Base-by-base conservation (phyloP, 37 sponge, comb jelly and placozoan genomes). In the Halisarca cf. caerulea region DNA sequence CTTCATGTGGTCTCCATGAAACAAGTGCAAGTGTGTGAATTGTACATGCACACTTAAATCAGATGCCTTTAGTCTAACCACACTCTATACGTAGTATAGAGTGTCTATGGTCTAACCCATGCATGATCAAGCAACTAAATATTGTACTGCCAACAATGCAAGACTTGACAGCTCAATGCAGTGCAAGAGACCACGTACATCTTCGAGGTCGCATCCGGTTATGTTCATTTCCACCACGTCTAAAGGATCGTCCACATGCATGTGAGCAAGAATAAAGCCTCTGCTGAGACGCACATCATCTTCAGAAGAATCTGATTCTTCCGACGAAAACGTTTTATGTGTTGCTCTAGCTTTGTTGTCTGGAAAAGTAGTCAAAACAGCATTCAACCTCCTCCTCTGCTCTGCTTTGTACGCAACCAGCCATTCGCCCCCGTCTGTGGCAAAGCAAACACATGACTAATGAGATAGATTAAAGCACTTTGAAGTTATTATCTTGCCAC, bases 351-450 rank as follows among this genome's bases (percentile, higher is more conserved):
- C 40, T 5, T 54, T 24, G 33, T 15, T 5, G 2, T 15, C 58
- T 25, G 37, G 39, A 37, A 69, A 30, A 51, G 87, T 1, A 2
- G 73, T 24, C n/a, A 86, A 6, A 17, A 82, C 80, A 20, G 89
- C 86, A n/a, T 57, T 85, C 20, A 94, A 69, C 3, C 62, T 71
- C 15, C 55, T 90, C 40, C 41, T 88, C 84, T 94, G 91, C 35
- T 88, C 89, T 20, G 87, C 91, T 36, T 82, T 87, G 60, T 90
- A 94, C 0, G 94, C 91, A 43, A 85, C 71, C n/a, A 90, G 59
- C 94, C 94, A 94, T 59, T 90, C 92, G 11, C 94, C 94, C 23
- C 94, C 82, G 55, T 33, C 53, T 62, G 43, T 37, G 24, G 37
- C 40, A 8, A 57, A 53, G 8, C 17, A 55, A 55, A 55, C 11